These are phyloP conservation scores for Potamarius usumacintae DNA, from an alignment of 2,113 vertebrate genomes.

Conservation along the genomic window DNA sequence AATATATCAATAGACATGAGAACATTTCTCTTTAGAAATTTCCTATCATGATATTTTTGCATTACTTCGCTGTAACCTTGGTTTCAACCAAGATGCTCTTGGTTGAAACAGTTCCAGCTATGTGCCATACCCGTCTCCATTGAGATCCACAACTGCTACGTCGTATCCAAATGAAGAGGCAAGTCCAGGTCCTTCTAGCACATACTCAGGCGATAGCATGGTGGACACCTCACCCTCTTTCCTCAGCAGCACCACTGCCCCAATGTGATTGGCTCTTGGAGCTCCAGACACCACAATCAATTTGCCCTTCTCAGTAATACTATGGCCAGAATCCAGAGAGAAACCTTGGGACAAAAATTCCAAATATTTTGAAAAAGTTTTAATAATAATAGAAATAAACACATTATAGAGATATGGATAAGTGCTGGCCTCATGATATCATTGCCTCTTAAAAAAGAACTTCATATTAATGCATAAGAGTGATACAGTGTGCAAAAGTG, in stretches of 20 bases:
- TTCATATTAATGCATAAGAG: not conserved
- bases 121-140: constrained; percentile 83
- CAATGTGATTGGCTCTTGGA: constrained; percentile 91
- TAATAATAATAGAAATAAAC: constrained; percentile 27
- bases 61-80: not conserved
- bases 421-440: not conserved
- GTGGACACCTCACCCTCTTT: constrained; percentile 71
- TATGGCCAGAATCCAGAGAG: constrained; percentile 89
- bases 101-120: not conserved
- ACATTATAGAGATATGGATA: not conserved
- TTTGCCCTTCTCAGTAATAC: constrained; percentile 77
- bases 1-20: not conserved
- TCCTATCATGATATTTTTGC: not conserved
- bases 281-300: constrained; percentile 93
- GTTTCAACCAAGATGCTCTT: not conserved
- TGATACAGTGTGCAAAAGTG: not conserved
- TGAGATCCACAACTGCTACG: constrained; percentile 92
- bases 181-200: constrained; percentile 86
- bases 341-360: constrained; percentile 77
- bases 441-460: not conserved
- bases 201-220: constrained; percentile 78
- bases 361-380: constrained; percentile 68
- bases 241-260: constrained; percentile 87
- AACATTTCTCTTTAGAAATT: not conserved
- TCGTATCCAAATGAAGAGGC: constrained; percentile 97